Base-by-base conservation (phyloP, 2,888 invertebrate species). In the Tiphia femorata region DNA sequence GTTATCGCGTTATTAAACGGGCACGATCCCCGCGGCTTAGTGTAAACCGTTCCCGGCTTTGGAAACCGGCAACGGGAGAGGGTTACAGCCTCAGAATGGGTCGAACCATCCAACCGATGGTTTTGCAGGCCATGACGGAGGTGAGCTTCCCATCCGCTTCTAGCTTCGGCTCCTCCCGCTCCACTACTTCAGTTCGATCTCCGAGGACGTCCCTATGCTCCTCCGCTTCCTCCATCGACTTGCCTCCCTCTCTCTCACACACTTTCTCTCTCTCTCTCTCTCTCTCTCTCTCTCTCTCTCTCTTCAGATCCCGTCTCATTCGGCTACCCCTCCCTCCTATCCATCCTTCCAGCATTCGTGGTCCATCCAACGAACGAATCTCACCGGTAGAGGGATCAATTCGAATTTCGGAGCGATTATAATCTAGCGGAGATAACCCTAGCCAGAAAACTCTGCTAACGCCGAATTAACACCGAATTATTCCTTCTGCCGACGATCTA, bases 1-100 rank as follows among this genome's bases (percentile, higher is more conserved):
- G 75, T 78, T 78, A 73, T 75, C 77, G 69, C 72, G 69, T 69
- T 75, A 77, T 78, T 78, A 75, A 73, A 70, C 66, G 69, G 59
- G 64, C 62, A 64, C 70, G 72, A 77, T 75, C 72, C 69, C 52
- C 51, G 64, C 61, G 65, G 76, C 72, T 74, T 65, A 63, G 63
- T 61, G 64, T 67, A 70, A 74, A 73, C 67, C 65, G 67, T 63
- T 67, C 55, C 64, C 50, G 55, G 33, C 19, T 49, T 60, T 54
- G 58, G 48, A 70, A 60, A 60, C 64, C 64, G 58, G 38, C 47
- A 41, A 48, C 20, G 44, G 29, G 43, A 49, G 49, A 38, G n/a
- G n/a, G n/a, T 47, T 38, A 53, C 48, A 48, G 53, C 61, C 56
- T 57, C 56, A 61, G 69, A 61, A 67, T 23, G 42, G 48, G 35